A percentile compares a stretch with the other conserved stretches of the same genome.
Evolutionary conservation across 2,113 vertebrate species (phyloP).

Genomic region (Tricholaema leucomelas): DNA sequence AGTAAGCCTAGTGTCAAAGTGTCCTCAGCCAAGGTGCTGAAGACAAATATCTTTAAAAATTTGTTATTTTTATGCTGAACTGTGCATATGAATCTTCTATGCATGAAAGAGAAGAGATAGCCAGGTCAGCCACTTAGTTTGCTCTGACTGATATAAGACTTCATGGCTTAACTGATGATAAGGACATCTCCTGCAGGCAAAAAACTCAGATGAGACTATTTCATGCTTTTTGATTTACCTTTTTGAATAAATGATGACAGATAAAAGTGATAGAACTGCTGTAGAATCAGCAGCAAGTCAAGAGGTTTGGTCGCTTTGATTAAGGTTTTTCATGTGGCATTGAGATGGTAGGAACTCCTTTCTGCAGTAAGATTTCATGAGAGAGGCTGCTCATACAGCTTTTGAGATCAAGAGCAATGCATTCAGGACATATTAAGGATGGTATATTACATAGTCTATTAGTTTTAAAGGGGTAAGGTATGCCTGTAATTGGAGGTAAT

Average conservation of each 20-base stretch:
- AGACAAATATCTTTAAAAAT: neutral
- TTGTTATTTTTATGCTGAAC: neutral
- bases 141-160: neutral
- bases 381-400: neutral
- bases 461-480: constrained; percentile 28
- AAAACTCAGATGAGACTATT: constrained; percentile 35
- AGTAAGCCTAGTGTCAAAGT: neutral
- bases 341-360: neutral
- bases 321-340: neutral
- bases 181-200: constrained; percentile 30
- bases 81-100: neutral
- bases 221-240: constrained; percentile 57
- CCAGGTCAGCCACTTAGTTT: neutral
- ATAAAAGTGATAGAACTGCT: constrained; percentile 22
- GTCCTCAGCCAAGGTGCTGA: neutral
- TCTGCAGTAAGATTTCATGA: neutral
- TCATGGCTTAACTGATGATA: constrained; percentile 8
- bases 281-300: constrained; percentile 45
- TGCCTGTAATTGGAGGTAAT: neutral
- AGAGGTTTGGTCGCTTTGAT: constrained; percentile 39
- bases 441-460: neutral
- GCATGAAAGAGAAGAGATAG: neutral
- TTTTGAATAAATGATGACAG: constrained; percentile 64
- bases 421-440: neutral
- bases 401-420: constrained; percentile 22